Conservation (phyloP, 1,140 invertebrate species). For the Achroia grisella region DNA sequence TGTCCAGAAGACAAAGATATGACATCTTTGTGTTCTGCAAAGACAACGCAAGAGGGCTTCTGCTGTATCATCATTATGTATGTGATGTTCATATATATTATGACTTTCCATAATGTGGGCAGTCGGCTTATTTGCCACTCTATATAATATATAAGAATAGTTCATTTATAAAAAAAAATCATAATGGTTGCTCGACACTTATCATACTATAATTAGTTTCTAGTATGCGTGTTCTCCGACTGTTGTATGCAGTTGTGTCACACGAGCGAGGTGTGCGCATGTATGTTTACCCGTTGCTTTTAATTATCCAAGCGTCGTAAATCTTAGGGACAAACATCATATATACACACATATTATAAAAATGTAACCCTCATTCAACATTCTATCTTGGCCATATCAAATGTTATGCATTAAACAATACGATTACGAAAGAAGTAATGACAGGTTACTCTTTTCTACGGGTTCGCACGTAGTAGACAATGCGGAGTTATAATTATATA, state of each 20-base stretch:
- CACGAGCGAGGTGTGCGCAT: slow-evolving; percentile 16
- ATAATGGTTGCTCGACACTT: slow-evolving; percentile 2
- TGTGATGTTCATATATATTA: no score
- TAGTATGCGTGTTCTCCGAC: slow-evolving; percentile 10
- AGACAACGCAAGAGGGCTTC: no score
- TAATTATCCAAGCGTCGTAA: slow-evolving; percentile 26
- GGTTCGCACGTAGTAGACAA: no score
- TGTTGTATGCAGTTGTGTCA: slow-evolving; percentile 15
- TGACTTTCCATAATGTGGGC: no score
- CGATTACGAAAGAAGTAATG: no score
- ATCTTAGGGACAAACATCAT: slow-evolving; percentile 20
- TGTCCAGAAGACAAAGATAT: no score
- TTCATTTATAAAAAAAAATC: slow-evolving; percentile 7
- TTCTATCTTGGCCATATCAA: slow-evolving; percentile 21
- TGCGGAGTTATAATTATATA: no score
- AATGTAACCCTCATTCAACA: slow-evolving; percentile 18
- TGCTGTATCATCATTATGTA: no score
- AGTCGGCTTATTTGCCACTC: no score
- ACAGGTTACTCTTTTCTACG: no score
- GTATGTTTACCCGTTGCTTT: slow-evolving; percentile 26
- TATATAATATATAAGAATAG: no score
- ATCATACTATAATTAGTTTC: slow-evolving; percentile 13
- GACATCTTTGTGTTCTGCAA: no score
- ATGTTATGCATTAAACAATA: slow-evolving; percentile 9
- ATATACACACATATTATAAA: slow-evolving; percentile 23